phyloP scores from a whole-genome alignment of 1,140 invertebrate species.

The Thaumatotibia leucotreta region DNA sequence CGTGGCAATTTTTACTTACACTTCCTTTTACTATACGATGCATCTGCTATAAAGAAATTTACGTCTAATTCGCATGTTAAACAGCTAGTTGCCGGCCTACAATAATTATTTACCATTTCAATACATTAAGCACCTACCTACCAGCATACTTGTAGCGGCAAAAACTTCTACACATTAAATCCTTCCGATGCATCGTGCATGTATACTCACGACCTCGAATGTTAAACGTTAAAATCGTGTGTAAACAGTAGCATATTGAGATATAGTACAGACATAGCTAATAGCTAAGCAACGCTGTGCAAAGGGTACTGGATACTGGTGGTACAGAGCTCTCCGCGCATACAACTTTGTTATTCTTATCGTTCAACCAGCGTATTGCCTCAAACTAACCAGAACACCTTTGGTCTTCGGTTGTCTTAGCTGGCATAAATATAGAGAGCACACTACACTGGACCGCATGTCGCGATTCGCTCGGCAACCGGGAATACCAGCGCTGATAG shows the following conservation, averaged over 20 bases:
- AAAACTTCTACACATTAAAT: not conserved
- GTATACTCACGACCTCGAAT: not conserved
- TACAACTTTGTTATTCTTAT: not conserved
- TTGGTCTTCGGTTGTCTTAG: not conserved
- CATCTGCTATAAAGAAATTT: not conserved
- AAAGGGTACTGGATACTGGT: not conserved
- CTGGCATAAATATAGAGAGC: not conserved
- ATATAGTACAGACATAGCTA: not conserved
- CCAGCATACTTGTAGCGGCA: not conserved
- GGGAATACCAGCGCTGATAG: constrained; percentile 34
- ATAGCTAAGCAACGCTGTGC: not conserved
- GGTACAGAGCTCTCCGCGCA: not conserved
- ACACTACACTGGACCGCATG: not conserved
- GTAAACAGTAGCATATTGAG: not conserved
- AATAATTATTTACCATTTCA: not conserved
- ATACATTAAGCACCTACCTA: not conserved
- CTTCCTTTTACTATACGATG: no score
- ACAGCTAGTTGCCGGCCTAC: not conserved
- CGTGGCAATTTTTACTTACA: not conserved
- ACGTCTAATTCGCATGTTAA: not conserved
- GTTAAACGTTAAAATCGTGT: not conserved
- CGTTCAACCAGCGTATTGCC: not conserved
- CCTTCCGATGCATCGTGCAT: not conserved
- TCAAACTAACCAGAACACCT: not conserved
- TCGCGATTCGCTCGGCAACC: not conserved